A percentile compares a stretch with the other conserved stretches of the same genome.
Evolutionary conservation across 2,888 invertebrate species (phyloP).

Genomic region (Orchestes rusci): DNA sequence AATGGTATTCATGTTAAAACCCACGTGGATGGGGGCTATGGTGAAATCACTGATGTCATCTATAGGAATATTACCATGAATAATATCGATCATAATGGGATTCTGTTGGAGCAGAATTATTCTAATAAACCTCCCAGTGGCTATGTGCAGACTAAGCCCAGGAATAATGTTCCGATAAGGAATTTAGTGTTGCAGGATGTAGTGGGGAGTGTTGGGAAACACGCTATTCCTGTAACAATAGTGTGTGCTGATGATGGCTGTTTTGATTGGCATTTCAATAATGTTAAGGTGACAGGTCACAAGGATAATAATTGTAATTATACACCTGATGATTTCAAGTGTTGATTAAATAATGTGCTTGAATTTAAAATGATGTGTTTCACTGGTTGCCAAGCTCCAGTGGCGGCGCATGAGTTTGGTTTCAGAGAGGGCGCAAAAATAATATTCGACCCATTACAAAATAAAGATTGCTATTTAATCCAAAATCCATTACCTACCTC

Average conservation of each 20-base stretch:
- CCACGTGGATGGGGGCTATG: constrained; percentile 24
- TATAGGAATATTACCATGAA: constrained; percentile 23
- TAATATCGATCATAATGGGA: constrained; percentile 21
- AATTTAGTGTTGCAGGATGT: constrained; percentile 19
- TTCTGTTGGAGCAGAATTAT: constrained; percentile 26
- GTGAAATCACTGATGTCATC: constrained; percentile 20
- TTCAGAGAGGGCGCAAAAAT: too few relatives aligned
- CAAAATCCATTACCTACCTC: too few relatives aligned
- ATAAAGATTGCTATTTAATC: too few relatives aligned
- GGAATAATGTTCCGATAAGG: constrained; percentile 25
- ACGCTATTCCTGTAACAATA: constrained; percentile 21
- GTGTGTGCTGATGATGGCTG: constrained; percentile 27
- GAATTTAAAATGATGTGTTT: too few relatives aligned
- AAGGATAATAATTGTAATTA: constrained; percentile 19
- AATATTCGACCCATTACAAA: too few relatives aligned
- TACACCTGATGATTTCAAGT: constrained; percentile 13
- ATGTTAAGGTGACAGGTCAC: constrained; percentile 17
- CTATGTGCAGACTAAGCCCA: constrained; percentile 4
- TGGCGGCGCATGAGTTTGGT: too few relatives aligned
- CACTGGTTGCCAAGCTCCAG: too few relatives aligned
- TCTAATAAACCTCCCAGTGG: constrained; percentile 13
- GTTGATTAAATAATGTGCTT: too few relatives aligned
- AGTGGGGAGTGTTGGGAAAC: constrained; percentile 13
- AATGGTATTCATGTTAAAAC: constrained; percentile 29
- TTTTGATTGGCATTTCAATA: constrained; percentile 22